Percentiles rank a stretch among this genome's conserved stretches.
These are phyloP conservation scores for Phalacrocorax aristotelis DNA, from an alignment of 2,113 vertebrate genomes.

Conservation along the genomic window DNA sequence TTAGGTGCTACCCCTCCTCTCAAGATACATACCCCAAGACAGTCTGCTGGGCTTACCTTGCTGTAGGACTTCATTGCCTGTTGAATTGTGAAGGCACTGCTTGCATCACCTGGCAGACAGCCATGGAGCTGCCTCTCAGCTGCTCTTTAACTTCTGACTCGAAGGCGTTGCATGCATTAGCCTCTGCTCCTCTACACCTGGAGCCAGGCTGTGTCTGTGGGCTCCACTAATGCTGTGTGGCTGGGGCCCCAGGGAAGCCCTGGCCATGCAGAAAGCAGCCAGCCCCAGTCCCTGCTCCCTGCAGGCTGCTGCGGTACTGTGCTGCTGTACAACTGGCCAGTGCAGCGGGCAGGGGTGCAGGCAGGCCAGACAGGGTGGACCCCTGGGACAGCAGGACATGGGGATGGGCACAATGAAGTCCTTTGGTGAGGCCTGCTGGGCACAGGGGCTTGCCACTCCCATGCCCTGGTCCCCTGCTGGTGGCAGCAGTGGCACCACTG, in stretches of 20 bases:
- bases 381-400: fast-evolving
- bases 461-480: fast-evolving
- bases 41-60: neutral
- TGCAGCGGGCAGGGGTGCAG: neutral
- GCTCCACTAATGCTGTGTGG: neutral
- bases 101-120: conserved; percentile 14
- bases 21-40: neutral
- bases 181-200: neutral
- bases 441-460: neutral
- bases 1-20: neutral
- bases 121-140: neutral
- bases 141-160: conserved; percentile 1
- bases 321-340: too few species aligned
- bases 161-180: neutral
- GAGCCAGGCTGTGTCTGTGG: neutral
- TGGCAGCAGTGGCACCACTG: fast-evolving
- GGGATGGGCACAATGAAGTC: neutral
- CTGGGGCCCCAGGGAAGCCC: neutral
- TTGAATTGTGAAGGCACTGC: neutral
- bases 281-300: neutral
- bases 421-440: neutral
- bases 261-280: neutral
- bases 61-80: neutral
- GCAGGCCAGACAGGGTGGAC: neutral
- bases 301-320: too few species aligned